Evolutionary conservation across 1,140 invertebrate species (phyloP).

Genomic region (Philaenus spumarius): DNA sequence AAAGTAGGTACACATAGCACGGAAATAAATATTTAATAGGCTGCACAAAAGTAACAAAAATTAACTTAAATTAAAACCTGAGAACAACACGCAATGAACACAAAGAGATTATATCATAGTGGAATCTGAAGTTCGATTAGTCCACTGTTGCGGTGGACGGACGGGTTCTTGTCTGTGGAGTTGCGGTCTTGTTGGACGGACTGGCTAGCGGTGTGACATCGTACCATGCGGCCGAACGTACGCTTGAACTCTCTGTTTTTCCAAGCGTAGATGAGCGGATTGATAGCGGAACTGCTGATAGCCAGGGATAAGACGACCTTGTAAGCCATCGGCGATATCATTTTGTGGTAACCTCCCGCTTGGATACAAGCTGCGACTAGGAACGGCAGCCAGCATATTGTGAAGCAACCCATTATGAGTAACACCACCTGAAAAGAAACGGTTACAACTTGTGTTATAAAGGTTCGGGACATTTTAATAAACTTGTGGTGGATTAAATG

Average conservation of each 20-base stretch:
- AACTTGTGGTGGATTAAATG: too few species aligned
- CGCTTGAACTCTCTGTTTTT: constrained; percentile 65
- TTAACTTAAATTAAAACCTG: too few species aligned
- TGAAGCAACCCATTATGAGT: constrained; percentile 63
- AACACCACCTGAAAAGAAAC: constrained; percentile 56
- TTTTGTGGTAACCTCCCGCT: constrained; percentile 45
- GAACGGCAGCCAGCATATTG: constrained; percentile 68
- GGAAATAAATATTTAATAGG: too few species aligned
- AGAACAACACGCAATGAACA: not conserved
- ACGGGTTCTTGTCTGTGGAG: not conserved
- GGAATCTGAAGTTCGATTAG: too few species aligned
- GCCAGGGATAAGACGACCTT: constrained; percentile 61
- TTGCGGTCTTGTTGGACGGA: constrained; percentile 31
- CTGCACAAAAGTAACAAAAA: too few species aligned
- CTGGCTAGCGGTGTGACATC: constrained; percentile 39
- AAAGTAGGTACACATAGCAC: too few species aligned
- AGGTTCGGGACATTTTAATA: too few species aligned
- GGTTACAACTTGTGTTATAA: too few species aligned
- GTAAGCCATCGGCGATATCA: constrained; percentile 47
- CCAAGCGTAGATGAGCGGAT: constrained; percentile 75
- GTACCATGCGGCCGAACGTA: constrained; percentile 55
- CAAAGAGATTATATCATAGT: not conserved
- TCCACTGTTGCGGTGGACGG: not conserved
- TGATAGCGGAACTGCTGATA: constrained; percentile 66
- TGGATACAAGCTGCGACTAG: constrained; percentile 56